Percentiles rank a stretch among this genome's conserved stretches.
Conservation (phyloP, 2,113 vertebrate genomes). For the Gallinago paraguaiae region DNA sequence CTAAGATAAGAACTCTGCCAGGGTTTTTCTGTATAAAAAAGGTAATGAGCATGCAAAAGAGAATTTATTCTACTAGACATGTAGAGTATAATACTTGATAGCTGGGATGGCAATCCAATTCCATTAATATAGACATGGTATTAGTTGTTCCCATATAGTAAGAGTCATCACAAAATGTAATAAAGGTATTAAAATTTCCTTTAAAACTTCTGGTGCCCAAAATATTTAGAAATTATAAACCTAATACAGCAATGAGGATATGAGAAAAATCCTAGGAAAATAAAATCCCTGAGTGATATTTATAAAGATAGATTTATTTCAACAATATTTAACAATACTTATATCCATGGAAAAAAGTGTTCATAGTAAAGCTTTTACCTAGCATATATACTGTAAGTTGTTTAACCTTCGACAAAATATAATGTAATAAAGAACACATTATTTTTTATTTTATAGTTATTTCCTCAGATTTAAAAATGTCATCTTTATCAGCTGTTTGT, state of each 20-base stretch:
- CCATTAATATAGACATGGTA: background rate
- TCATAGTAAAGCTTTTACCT: background rate
- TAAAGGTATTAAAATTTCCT: background rate
- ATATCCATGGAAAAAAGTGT: background rate
- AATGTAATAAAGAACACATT: background rate
- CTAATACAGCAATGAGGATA: background rate
- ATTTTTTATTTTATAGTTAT: background rate
- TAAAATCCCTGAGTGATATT: background rate
- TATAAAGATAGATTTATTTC: background rate
- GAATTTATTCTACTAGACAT: background rate
- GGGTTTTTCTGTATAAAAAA: background rate
- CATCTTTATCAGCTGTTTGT: background rate
- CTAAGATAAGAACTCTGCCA: background rate
- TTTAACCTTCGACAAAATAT: background rate
- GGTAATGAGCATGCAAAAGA: background rate
- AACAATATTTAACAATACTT: background rate
- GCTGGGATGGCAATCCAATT: background rate
- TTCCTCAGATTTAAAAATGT: background rate
- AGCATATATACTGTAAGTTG: background rate
- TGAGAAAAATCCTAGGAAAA: background rate
- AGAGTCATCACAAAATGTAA: background rate
- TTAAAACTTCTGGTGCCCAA: background rate
- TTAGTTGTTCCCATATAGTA: background rate
- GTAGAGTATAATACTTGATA: background rate
- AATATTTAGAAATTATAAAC: background rate